Evolutionary conservation across 2,113 vertebrate species (phyloP), one percentile per base, ranked within the genome.

Genomic region (cat (Felis catus)): DNA sequence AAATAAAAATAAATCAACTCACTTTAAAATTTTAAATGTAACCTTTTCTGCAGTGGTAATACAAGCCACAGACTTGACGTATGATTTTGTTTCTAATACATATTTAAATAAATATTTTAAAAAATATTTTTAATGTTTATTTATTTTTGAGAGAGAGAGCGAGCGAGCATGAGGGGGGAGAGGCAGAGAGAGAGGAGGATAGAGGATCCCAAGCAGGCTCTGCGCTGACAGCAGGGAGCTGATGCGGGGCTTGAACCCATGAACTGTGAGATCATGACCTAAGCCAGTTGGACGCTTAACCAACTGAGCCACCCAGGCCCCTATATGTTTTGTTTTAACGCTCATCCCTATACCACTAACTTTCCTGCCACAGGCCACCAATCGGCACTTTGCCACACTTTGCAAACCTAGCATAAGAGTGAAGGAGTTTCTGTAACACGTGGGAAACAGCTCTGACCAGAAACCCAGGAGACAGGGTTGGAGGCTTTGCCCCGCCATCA

Each of bases 41-140:
- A 89, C 39, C 48, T 91, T 93, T 96, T 88, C 74, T 91, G 29
- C 2, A 27, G 63, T 71, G 82, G 36, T 36, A 68, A 84, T 31
- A 94, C 3, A 90, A 91, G 68, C 41, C 33, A 55, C 4, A 7
- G 23, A 68, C 39, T 87, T 63, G 74, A 84, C 15, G 6, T 25
- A 70, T 11, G 45, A 19, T 65, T 73, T 48, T 25, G 5, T n/a
- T 12, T 12, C 33, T 45, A 36, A 63, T 23, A 66, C 4, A 14
- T 55, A 91, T 51, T 90, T 61, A 25, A 21, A 61, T 9, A 61
- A 61, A 25, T 61, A 9, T 61, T 61, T 61, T 61, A 1, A 23
- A 58, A 61, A 61, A 61, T 61, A 61, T 61, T 61, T 61, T 61
- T 61, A 61, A 61, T 23, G 21, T 61, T 61, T 61, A 61, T 61